phyloP scores from a whole-genome alignment of 2,888 invertebrate genomes.

The Anaspis maculata region DNA sequence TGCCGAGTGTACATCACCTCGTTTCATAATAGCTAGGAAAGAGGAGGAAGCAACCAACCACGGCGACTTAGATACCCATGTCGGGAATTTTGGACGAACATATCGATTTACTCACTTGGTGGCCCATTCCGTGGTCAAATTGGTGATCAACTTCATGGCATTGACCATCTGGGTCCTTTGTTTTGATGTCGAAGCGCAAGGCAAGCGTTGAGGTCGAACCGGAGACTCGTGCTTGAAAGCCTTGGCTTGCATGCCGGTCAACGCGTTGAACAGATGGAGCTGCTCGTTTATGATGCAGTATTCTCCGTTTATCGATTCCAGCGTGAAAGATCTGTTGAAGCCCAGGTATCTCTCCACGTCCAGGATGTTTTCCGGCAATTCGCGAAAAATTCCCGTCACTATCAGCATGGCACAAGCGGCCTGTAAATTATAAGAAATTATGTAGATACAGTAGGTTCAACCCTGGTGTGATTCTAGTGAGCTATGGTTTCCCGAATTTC shows the following conservation, averaged over 20 bases:
- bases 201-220: slow-evolving; percentile 13
- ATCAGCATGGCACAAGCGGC: slow-evolving; percentile 46
- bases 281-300: slow-evolving; percentile 62
- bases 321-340: slow-evolving; percentile 52
- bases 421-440: too few species aligned
- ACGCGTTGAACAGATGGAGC: slow-evolving; percentile 49
- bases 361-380: slow-evolving; percentile 44
- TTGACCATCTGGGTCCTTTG: slow-evolving; percentile 28
- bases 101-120: slow-evolving; percentile 28
- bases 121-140: slow-evolving; percentile 32
- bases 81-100: neutral
- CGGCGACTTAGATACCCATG: too few species aligned
- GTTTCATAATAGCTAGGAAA: too few species aligned
- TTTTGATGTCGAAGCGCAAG: slow-evolving; percentile 20
- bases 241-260: slow-evolving; percentile 24
- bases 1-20: too few species aligned
- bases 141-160: slow-evolving; percentile 28
- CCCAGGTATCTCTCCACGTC: slow-evolving; percentile 46
- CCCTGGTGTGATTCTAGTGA: too few species aligned
- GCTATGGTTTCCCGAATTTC: too few species aligned
- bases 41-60: too few species aligned
- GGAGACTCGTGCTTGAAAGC: slow-evolving; percentile 27
- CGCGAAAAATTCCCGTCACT: slow-evolving; percentile 57
- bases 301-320: slow-evolving; percentile 43
- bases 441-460: too few species aligned